These are phyloP conservation scores for cattle (Bos taurus) DNA, from an alignment of 2,113 vertebrate genomes.

Conservation along the genomic window DNA sequence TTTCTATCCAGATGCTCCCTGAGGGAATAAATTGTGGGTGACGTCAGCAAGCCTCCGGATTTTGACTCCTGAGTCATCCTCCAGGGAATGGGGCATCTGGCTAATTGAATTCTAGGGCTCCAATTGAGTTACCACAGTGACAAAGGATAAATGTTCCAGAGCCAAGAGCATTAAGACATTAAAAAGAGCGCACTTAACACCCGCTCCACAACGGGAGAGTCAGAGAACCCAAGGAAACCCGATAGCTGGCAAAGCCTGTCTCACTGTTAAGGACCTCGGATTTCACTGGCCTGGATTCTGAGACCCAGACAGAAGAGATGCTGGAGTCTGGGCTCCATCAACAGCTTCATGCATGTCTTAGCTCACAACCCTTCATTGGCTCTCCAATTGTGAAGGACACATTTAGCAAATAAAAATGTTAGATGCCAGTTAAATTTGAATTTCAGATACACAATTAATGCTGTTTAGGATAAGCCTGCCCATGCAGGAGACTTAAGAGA, in stretches of 20 bases:
- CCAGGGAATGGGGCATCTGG: not conserved
- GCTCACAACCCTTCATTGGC: not conserved
- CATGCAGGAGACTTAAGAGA: not conserved
- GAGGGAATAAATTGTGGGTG: not conserved
- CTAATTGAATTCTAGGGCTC: slow-evolving; percentile 8
- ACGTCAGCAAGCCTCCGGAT: not conserved
- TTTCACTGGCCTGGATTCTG: not conserved
- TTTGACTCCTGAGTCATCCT: not conserved
- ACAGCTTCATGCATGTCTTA: not conserved
- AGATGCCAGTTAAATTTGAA: not conserved
- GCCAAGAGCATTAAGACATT: not conserved
- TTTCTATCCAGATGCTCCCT: not conserved
- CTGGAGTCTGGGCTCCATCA: not conserved
- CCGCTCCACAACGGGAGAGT: fast-evolving
- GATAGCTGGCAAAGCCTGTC: not conserved
- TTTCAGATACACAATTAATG: not conserved
- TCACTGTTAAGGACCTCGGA: fast-evolving
- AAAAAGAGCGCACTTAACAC: not conserved
- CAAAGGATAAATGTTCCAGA: not conserved
- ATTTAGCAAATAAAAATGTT: not conserved
- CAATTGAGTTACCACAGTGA: not conserved
- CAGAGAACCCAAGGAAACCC: not conserved
- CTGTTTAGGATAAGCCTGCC: not conserved
- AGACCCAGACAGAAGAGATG: not conserved
- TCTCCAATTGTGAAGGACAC: not conserved